A percentile compares a stretch with the other conserved stretches of the same genome.
Conservation (phyloP, 2,888 invertebrate species). For the Dasypolia templi region DNA sequence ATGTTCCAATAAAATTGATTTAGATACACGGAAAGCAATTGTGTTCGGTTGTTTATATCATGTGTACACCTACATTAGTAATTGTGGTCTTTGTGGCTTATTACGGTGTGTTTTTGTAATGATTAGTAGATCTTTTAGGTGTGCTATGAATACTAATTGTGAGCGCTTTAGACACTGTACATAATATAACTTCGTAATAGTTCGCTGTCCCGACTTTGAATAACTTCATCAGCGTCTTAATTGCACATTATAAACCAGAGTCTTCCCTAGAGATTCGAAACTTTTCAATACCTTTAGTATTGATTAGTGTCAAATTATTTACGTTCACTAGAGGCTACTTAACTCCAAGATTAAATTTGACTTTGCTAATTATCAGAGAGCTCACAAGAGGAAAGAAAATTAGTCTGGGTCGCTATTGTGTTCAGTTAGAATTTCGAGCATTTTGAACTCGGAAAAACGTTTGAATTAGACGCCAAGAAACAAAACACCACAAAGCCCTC, state of each 20-base stretch:
- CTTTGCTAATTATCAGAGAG: too few species aligned
- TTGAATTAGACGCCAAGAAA: neutral
- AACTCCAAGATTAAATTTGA: neutral
- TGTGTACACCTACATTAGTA: constrained; percentile 55
- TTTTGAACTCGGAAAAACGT: neutral
- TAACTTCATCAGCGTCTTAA: neutral
- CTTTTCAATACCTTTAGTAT: too few species aligned
- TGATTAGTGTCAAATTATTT: neutral
- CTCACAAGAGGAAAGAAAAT: too few species aligned
- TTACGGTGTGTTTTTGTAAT: constrained; percentile 51
- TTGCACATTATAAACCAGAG: neutral
- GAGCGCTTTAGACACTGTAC: neutral
- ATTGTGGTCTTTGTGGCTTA: constrained; percentile 49
- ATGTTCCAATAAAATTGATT: constrained; percentile 86
- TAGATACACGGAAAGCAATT: constrained; percentile 81
- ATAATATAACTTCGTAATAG: neutral
- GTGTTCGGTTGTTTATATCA: constrained; percentile 43
- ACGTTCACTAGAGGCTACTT: too few species aligned
- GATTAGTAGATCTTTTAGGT: constrained; percentile 31
- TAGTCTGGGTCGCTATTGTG: too few species aligned
- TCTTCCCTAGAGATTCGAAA: too few species aligned
- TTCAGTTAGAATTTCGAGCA: neutral
- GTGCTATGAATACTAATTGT: constrained; percentile 15
- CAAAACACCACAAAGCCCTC: too few species aligned
- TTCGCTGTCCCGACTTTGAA: neutral